Evolutionary conservation across 2,113 vertebrate genomes (phyloP).

Genomic region (Eptesicus fuscus): DNA sequence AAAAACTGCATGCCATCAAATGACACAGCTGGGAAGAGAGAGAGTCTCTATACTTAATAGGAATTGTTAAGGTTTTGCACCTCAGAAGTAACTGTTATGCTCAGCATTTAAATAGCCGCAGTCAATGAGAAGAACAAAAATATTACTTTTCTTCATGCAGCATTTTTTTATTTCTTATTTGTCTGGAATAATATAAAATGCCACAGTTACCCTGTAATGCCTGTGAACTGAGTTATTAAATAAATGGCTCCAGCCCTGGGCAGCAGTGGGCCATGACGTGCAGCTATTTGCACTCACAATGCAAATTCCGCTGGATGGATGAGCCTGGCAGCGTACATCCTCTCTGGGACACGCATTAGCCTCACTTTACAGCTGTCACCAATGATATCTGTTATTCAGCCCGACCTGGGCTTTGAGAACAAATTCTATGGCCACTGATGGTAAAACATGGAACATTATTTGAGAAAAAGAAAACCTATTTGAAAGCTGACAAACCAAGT

Average conservation of each 20-base stretch:
- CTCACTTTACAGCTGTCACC: constrained; percentile 87
- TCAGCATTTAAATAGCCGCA: constrained; percentile 12
- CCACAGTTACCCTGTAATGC: constrained; percentile 59
- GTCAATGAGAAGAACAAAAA: neutral
- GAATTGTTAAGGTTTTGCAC: neutral
- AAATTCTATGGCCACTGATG: constrained; percentile 28
- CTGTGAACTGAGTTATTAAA: constrained; percentile 78
- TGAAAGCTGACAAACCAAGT: constrained; percentile 47
- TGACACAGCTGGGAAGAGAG: neutral
- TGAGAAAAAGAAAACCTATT: constrained; percentile 51
- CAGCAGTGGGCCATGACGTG: constrained; percentile 73
- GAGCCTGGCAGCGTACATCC: constrained; percentile 78
- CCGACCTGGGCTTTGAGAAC: constrained; percentile 50
- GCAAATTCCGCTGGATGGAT: constrained; percentile 78
- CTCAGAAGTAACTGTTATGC: neutral
- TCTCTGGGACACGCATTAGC: constrained; percentile 82
- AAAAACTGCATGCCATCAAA: neutral
- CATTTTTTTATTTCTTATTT: constrained; percentile 72
- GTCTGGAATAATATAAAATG: constrained; percentile 64
- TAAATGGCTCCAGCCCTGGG: constrained; percentile 73
- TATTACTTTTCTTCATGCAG: constrained; percentile 14
- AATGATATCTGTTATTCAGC: constrained; percentile 78
- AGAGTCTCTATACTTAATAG: neutral
- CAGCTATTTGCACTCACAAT: constrained; percentile 66
- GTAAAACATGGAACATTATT: neutral